Evolutionary conservation across 2,888 invertebrate species (phyloP).

Genomic region (Fissipunctia ypsillon): DNA sequence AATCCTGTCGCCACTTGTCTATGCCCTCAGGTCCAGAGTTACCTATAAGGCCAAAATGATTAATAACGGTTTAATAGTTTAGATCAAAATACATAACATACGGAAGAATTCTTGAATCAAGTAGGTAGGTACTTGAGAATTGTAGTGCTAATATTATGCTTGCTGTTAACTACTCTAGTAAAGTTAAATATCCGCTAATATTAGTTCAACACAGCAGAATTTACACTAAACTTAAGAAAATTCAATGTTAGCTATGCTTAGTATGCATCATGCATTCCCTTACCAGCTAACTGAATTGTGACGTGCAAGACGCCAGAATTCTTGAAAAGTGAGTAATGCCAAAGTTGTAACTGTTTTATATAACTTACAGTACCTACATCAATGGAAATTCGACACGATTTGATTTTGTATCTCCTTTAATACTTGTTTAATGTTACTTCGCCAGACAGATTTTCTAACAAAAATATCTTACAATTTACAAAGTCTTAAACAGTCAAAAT

Average conservation of each 20-base stretch:
- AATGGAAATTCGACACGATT: conserved; percentile 5
- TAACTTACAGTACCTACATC: conserved; percentile 42
- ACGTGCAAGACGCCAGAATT: conserved; percentile 3
- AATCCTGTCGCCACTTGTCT: too few species aligned
- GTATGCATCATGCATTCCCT: neutral
- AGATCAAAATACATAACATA: too few species aligned
- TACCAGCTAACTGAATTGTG: neutral
- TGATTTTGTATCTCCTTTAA: neutral
- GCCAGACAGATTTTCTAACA: neutral
- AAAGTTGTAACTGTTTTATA: conserved; percentile 33
- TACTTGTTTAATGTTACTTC: neutral
- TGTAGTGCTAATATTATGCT: conserved; percentile 3
- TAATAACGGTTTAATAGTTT: neutral
- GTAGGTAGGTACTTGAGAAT: neutral
- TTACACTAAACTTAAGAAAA: neutral
- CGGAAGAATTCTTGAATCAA: neutral
- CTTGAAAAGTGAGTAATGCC: conserved; percentile 32
- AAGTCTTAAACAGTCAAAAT: neutral
- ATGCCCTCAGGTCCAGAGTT: neutral
- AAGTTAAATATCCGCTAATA: neutral
- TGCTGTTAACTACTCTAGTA: neutral
- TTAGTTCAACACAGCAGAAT: neutral
- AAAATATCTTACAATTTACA: neutral
- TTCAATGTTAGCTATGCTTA: neutral
- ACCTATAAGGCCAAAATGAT: neutral